phyloP scores from a whole-genome alignment of 2,113 vertebrate genomes.

The Kryptolebias marmoratus region DNA sequence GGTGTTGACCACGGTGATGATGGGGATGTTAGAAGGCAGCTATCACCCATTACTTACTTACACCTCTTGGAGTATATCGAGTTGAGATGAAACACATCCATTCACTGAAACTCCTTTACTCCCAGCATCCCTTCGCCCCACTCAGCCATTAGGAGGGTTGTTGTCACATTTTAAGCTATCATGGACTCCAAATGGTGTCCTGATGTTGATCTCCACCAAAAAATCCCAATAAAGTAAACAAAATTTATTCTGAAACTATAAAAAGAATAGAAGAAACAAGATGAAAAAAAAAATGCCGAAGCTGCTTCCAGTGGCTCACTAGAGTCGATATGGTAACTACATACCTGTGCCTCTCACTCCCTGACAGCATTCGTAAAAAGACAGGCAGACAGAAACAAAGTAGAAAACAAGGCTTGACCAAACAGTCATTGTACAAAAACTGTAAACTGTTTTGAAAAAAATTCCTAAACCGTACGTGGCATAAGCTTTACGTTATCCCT shows the following conservation, averaged over 20 bases:
- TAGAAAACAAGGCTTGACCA: too few species aligned
- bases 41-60: slow-evolving; percentile 66
- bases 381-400: too few species aligned
- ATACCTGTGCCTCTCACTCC: too few species aligned
- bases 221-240: too few species aligned
- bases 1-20: slow-evolving; percentile 56
- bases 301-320: too few species aligned
- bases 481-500: too few species aligned
- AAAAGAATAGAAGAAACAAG: background rate
- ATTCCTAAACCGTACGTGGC: too few species aligned
- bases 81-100: slow-evolving; percentile 61
- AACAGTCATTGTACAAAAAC: too few species aligned
- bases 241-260: slow-evolving; percentile 19
- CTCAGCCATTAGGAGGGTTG: slow-evolving; percentile 38
- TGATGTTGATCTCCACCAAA: slow-evolving; percentile 33
- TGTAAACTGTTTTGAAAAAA: too few species aligned
- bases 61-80: slow-evolving; percentile 49
- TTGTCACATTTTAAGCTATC: slow-evolving; percentile 26
- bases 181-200: slow-evolving; percentile 49
- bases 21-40: slow-evolving; percentile 59
- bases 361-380: too few species aligned
- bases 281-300: too few species aligned
- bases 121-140: slow-evolving; percentile 41
- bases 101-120: slow-evolving; percentile 22
- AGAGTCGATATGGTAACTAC: too few species aligned